Evolutionary conservation across 2,113 vertebrate species (phyloP), one percentile per base, ranked within the genome.

Genomic region (Cryptotis parvus): DNA sequence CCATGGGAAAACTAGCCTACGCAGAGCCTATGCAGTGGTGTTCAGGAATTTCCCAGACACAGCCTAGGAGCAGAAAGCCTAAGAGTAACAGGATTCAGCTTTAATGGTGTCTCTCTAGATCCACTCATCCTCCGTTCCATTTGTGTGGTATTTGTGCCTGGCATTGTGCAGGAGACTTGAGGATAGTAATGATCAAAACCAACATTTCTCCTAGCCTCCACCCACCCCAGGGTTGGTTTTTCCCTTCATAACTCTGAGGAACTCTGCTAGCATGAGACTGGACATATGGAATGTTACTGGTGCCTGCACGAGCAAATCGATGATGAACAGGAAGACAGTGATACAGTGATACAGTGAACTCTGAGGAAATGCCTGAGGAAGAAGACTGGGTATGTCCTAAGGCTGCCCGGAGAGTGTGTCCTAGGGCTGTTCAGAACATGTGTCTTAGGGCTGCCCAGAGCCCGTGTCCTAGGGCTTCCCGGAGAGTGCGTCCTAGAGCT

Each of bases 121-220:
- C 77, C 35, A 12, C 39, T 75, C 49, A 22, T 39, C 66, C 37
- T 39, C 26, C 31, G 6, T 52, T 84, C 58, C 31, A 31, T 8
- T 73, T 3, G 37, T 37, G 41, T n/a, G 26, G 12, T n/a, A n/a
- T 4, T 37, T 49, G 43, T 58, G 31, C 41, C 35, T 26, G 35
- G 7, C n/a, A 31, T 31, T 29, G 33, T 12, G 20, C 11, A 11
- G 27, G 24, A 31, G 26, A 1, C 72, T 2, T 10, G 26, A 6
- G 20, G n/a, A 27, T 1, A 52, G 14, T 35, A 33, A 24, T 29
- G n/a, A 63, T 37, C 52, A 84, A 39, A 66, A 3, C 10, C 14
- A 1, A 33, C 27, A 3, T 0, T 2, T 35, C 41, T 24, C 31
- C 20, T 22, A 0, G 11, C n/a, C 20, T 79, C 8, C 15, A 4